These are phyloP conservation scores for Pseudomyrmex pallidus DNA, from an alignment of 1,140 invertebrate species.

Conservation along the genomic window DNA sequence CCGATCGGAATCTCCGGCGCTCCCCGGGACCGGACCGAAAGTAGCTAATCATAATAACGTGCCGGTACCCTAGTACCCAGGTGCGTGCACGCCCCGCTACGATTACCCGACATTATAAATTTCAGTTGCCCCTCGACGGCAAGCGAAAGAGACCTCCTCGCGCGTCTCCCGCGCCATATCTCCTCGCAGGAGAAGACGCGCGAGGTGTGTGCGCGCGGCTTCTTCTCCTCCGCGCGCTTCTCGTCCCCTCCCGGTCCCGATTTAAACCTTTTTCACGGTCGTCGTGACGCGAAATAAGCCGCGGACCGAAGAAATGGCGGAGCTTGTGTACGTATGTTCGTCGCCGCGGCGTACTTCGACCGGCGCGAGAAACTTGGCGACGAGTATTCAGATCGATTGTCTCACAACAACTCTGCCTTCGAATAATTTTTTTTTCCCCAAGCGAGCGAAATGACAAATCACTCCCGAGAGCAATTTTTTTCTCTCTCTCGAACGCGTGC, in stretches of 20 bases:
- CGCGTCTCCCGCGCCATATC: slow-evolving; percentile 15
- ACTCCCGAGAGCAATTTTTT: not conserved
- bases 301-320: slow-evolving; percentile 1
- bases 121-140: slow-evolving; percentile 77
- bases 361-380: too few species aligned
- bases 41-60: slow-evolving; percentile 84
- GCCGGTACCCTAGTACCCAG: slow-evolving; percentile 78
- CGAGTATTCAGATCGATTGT: too few species aligned
- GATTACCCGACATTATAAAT: slow-evolving; percentile 81
- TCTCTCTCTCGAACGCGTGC: too few species aligned
- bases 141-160: slow-evolving; percentile 52
- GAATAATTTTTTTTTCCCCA: too few species aligned
- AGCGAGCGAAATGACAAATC: too few species aligned
- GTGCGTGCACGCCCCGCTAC: slow-evolving; percentile 77
- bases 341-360: too few species aligned
- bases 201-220: not conserved
- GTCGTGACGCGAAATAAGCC: slow-evolving; percentile 10
- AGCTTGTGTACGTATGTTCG: not conserved
- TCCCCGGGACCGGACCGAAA: slow-evolving; percentile 79
- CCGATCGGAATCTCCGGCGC: slow-evolving; percentile 82
- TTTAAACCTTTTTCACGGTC: slow-evolving; percentile 11
- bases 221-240: not conserved
- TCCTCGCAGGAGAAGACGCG: slow-evolving; percentile 12
- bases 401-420: too few species aligned
- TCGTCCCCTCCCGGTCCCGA: not conserved